phyloP scores from a whole-genome alignment of 1,140 invertebrate genomes.

The Ceratoteleas bidentatus region DNA sequence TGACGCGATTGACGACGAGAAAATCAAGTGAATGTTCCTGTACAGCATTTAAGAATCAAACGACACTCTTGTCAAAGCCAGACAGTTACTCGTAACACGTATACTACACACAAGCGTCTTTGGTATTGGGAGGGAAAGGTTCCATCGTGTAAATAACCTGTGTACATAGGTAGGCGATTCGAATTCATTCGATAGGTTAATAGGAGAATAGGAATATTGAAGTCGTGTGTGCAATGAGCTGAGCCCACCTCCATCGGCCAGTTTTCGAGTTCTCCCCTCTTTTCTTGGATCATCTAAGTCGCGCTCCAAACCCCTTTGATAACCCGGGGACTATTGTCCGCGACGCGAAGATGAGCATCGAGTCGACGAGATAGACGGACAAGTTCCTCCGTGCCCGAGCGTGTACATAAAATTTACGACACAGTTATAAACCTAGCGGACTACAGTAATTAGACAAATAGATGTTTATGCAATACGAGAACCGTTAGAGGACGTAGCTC shows the following conservation, averaged over 20 bases:
- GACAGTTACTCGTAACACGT: constrained; percentile 61
- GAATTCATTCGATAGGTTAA: constrained; percentile 60
- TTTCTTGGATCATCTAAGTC: constrained; percentile 8
- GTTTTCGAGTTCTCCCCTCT: constrained; percentile 2
- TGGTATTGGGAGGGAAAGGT: constrained; percentile 79
- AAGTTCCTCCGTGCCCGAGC: constrained; percentile 75
- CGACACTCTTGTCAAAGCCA: constrained; percentile 73
- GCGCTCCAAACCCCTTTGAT: not conserved
- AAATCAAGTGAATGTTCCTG: constrained; percentile 81
- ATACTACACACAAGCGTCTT: constrained; percentile 64
- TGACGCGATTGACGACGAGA: constrained; percentile 70
- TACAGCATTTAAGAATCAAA: constrained; percentile 83
- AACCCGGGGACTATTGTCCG: constrained; percentile 19
- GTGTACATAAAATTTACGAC: constrained; percentile 75
- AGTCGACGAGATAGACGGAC: constrained; percentile 71
- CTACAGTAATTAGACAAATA: constrained; percentile 56
- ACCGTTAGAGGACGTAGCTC: constrained; percentile 29
- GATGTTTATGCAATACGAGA: constrained; percentile 48
- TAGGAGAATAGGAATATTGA: constrained; percentile 38
- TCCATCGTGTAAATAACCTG: constrained; percentile 76
- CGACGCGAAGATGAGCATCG: constrained; percentile 52
- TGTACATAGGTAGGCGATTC: constrained; percentile 74
- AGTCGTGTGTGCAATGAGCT: constrained; percentile 31
- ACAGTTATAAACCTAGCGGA: constrained; percentile 70
- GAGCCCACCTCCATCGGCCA: constrained; percentile 15